These are phyloP conservation scores for Falco cherrug DNA, from an alignment of 2,797 vertebrate species.

Conservation along the genomic window DNA sequence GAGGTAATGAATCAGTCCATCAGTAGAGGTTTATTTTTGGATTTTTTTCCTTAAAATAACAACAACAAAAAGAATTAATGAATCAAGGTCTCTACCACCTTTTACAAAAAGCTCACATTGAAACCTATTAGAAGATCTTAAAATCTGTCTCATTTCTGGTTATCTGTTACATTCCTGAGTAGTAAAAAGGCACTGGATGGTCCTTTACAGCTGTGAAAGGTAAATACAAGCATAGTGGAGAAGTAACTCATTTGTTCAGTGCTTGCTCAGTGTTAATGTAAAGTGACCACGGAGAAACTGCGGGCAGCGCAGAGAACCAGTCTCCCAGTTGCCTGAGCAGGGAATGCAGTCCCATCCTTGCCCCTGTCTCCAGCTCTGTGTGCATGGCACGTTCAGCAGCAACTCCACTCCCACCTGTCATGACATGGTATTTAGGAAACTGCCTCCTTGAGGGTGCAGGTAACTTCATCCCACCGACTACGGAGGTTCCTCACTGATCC, in stretches of 20 bases:
- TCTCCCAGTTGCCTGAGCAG: rapidly evolving
- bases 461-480: background rate
- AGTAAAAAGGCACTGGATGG: background rate
- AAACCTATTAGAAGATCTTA: background rate
- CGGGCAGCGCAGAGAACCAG: background rate
- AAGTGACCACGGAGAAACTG: background rate
- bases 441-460: background rate
- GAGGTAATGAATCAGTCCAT: conserved; percentile 36
- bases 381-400: background rate
- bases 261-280: background rate
- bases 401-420: rapidly evolving
- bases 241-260: background rate
- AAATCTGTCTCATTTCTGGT: background rate
- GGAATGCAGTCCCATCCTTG: background rate
- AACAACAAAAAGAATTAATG: background rate
- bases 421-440: rapidly evolving
- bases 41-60: background rate
- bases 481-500: background rate
- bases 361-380: rapidly evolving
- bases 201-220: background rate
- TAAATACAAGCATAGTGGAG: background rate
- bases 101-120: background rate
- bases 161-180: background rate
- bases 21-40: conserved; percentile 46
- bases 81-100: conserved; percentile 11